Percentiles rank a stretch among this genome's conserved stretches.
Conservation (phyloP, 2,888 invertebrate species). For the Plemyria rubiginata region DNA sequence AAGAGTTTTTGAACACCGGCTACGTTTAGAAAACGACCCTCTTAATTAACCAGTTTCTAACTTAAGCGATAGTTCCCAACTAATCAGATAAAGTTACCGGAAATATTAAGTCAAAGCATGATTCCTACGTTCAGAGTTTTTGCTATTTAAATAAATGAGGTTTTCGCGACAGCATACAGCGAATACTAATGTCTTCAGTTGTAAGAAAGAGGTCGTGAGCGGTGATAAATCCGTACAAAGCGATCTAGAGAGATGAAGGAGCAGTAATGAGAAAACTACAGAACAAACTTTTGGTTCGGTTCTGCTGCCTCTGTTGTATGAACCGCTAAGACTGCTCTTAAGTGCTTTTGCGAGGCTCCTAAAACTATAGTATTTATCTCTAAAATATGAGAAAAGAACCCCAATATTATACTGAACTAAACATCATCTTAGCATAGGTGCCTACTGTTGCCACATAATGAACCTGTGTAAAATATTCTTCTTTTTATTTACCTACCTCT, state of each 20-base stretch:
- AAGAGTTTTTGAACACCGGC: background rate
- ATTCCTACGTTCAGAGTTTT: conserved; percentile 38
- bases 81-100: conserved; percentile 22
- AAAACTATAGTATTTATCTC: no score
- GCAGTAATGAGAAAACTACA: background rate
- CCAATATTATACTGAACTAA: no score
- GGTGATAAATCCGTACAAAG: conserved; percentile 42
- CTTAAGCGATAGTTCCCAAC: background rate
- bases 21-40: background rate
- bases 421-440: no score
- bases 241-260: conserved; percentile 19
- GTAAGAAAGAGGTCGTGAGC: conserved; percentile 37
- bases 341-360: no score
- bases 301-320: no score
- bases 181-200: conserved; percentile 41
- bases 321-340: no score
- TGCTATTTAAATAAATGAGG: conserved; percentile 47
- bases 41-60: background rate
- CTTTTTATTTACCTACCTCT: no score
- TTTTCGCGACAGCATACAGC: conserved; percentile 32
- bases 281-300: background rate
- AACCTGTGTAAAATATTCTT: no score
- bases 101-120: conserved; percentile 45
- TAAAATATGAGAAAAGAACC: no score
- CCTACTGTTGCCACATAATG: no score